Evolutionary conservation across 1,140 invertebrate genomes (phyloP).

Genomic region (Drosophila novamexicana): DNA sequence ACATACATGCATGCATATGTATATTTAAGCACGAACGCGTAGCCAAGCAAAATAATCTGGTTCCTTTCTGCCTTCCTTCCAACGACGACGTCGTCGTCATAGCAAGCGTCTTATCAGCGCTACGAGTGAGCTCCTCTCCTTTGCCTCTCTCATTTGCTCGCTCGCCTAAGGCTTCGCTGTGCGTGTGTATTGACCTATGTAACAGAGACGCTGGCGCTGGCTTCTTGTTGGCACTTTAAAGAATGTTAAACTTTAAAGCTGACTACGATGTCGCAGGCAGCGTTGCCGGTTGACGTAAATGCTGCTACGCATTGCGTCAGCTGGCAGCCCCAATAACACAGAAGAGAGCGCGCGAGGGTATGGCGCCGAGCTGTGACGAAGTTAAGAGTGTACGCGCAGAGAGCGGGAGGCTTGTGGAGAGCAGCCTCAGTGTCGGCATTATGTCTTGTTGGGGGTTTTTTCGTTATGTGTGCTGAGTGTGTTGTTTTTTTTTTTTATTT

Average conservation of each 20-base stretch:
- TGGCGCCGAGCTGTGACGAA: constrained; percentile 9
- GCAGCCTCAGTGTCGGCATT: constrained; percentile 32
- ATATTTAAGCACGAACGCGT: constrained; percentile 2
- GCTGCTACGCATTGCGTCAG: constrained; percentile 69
- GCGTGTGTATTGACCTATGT: constrained; percentile 37
- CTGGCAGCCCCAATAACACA: constrained; percentile 7
- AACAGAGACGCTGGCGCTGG: background rate
- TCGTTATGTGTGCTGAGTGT: background rate
- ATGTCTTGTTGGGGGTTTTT: constrained; percentile 30
- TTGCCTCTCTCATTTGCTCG: background rate
- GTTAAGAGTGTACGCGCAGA: background rate
- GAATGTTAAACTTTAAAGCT: constrained; percentile 25
- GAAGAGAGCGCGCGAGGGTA: constrained; percentile 5
- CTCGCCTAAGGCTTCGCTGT: constrained; percentile 8
- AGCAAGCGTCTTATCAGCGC: constrained; percentile 17
- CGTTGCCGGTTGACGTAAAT: constrained; percentile 62
- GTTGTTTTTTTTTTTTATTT: constrained; percentile 13
- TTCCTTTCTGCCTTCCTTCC: background rate
- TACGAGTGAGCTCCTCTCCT: constrained; percentile 2
- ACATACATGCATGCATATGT: background rate
- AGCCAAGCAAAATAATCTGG: too few relatives aligned
- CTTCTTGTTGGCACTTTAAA: constrained; percentile 14
- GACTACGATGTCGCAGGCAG: constrained; percentile 3
- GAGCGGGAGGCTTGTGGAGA: background rate
- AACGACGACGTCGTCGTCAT: background rate